Evolutionary conservation across 2,113 vertebrate species (phyloP).

Genomic region (Peucedramus taeniatus): DNA sequence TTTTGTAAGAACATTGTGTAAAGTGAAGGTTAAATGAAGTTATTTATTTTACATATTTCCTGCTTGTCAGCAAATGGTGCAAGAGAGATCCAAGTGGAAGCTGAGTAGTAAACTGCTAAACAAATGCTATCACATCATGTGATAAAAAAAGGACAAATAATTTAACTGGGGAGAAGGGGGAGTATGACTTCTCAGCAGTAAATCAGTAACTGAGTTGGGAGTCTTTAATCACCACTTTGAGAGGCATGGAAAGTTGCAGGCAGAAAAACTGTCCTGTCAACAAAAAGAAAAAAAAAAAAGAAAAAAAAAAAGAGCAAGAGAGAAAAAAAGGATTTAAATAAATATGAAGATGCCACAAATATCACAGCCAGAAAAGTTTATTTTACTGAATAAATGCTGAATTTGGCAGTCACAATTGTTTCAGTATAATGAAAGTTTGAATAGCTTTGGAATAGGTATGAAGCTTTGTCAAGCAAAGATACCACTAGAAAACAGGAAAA

Average conservation of each 20-base stretch:
- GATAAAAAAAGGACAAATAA: background rate
- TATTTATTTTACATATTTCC: background rate
- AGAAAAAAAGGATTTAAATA: background rate
- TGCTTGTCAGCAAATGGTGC: background rate
- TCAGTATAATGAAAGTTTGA: background rate
- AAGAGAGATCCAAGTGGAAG: background rate
- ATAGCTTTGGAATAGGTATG: background rate
- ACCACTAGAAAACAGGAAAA: background rate
- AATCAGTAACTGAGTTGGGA: background rate
- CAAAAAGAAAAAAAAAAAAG: background rate
- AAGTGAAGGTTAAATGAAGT: background rate
- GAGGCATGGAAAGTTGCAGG: background rate
- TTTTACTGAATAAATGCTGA: background rate
- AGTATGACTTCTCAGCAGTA: background rate
- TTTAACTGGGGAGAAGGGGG: background rate
- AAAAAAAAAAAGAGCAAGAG: accelerated
- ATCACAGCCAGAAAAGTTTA: background rate
- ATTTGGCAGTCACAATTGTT: background rate
- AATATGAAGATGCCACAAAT: background rate
- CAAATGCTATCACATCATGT: background rate
- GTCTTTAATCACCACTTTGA: background rate
- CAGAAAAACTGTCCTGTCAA: background rate
- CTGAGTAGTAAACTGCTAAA: background rate
- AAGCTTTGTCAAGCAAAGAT: background rate
- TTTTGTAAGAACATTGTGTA: background rate